These are phyloP conservation scores for Drosophila sulfurigaster DNA, from an alignment of 1,140 invertebrate species.

Conservation along the genomic window DNA sequence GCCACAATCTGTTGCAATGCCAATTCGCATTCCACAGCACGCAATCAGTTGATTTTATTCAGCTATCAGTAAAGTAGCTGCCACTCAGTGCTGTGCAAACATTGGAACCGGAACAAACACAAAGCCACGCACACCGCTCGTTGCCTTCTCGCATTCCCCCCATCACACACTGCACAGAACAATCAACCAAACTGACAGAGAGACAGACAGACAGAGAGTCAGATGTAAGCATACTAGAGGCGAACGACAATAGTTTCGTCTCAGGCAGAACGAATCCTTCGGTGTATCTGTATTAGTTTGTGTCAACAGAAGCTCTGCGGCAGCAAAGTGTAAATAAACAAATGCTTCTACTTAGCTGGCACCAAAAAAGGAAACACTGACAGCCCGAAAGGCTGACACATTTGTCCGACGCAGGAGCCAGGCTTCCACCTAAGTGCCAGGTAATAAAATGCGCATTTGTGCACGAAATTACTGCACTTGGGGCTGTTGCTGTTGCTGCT, in stretches of 20 bases:
- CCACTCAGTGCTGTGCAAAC: slow-evolving; percentile 57
- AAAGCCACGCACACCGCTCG: not conserved
- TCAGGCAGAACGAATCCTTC: slow-evolving; percentile 41
- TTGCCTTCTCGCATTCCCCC: not conserved
- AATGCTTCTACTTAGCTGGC: slow-evolving; percentile 54
- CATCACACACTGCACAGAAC: too few relatives aligned
- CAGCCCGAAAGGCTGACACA: slow-evolving; percentile 30
- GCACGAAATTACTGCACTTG: slow-evolving; percentile 73
- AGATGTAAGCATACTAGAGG: not conserved
- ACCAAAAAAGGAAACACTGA: slow-evolving; percentile 42
- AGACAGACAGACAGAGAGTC: not conserved
- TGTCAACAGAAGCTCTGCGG: slow-evolving; percentile 55
- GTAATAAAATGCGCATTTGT: slow-evolving; percentile 82
- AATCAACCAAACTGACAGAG: not conserved
- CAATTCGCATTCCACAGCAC: slow-evolving; percentile 58
- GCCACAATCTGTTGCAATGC: slow-evolving; percentile 47
- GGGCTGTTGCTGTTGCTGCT: slow-evolving; percentile 37
- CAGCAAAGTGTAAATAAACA: slow-evolving; percentile 76
- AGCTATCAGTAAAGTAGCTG: slow-evolving; percentile 74
- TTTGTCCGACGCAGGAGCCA: not conserved
- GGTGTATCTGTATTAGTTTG: slow-evolving; percentile 52
- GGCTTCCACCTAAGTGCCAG: slow-evolving; percentile 60
- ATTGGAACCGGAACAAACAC: slow-evolving; percentile 9
- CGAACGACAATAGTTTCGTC: slow-evolving; percentile 45
- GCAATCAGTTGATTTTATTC: slow-evolving; percentile 79